Evolutionary conservation across 2,113 vertebrate species (phyloP).

Genomic region (Menidia beryllina): DNA sequence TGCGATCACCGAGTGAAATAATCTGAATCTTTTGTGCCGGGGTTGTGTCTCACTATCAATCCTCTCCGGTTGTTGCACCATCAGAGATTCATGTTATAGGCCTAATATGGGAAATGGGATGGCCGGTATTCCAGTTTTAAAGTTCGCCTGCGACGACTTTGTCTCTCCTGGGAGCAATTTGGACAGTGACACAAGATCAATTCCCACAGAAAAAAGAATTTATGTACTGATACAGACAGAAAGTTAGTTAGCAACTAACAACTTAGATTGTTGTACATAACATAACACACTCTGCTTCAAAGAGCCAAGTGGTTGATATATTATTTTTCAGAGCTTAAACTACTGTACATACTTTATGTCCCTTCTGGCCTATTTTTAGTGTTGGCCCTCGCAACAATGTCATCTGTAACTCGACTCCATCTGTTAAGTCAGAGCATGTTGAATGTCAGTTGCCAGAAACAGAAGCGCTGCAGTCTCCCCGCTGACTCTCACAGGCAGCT

Average conservation of each 20-base stretch:
- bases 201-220: neutral
- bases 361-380: conserved; percentile 92
- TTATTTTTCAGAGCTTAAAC: conserved; percentile 72
- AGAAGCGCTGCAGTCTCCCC: conserved; percentile 72
- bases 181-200: conserved; percentile 1
- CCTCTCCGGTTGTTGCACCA: conserved; percentile 10
- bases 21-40: neutral
- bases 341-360: conserved; percentile 85
- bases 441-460: conserved; percentile 89
- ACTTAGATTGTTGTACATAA: neutral
- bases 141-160: neutral
- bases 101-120: neutral
- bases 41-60: conserved; percentile 6
- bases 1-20: conserved; percentile 23
- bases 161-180: conserved; percentile 13
- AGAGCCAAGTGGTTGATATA: conserved; percentile 34
- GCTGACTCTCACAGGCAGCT: conserved; percentile 81
- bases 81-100: neutral
- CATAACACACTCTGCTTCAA: neutral
- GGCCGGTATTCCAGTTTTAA: neutral
- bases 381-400: conserved; percentile 91
- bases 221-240: neutral
- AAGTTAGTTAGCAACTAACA: neutral
- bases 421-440: conserved; percentile 89
- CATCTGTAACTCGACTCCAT: conserved; percentile 93